Evolutionary conservation across 2,888 invertebrate species (phyloP).

Genomic region (Empis stercorea): DNA sequence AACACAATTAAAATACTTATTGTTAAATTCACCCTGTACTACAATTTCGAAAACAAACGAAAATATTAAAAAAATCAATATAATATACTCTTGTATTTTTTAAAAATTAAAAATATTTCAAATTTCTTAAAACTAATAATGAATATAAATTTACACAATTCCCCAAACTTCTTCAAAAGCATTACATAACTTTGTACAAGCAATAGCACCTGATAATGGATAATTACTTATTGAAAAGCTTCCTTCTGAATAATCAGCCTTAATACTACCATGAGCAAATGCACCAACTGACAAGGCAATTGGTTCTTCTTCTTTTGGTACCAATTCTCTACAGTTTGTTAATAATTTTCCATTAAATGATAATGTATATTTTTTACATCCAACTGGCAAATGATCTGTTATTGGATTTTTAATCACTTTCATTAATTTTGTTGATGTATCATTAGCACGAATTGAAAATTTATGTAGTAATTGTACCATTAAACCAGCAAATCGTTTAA

Average conservation of each 20-base stretch:
- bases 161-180: conserved; percentile 93
- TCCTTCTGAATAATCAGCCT: conserved; percentile 80
- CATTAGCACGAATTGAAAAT: conserved; percentile 80
- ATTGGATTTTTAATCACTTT: conserved; percentile 97
- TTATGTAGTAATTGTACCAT: conserved; percentile 97
- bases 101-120: too few relatives aligned
- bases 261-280: conserved; percentile 92
- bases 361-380: conserved; percentile 78
- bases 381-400: conserved; percentile 86
- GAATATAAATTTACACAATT: conserved; percentile 39
- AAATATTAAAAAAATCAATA: too few relatives aligned
- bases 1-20: too few relatives aligned
- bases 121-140: too few relatives aligned
- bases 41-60: too few relatives aligned
- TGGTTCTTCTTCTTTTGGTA: conserved; percentile 64
- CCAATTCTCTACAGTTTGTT: conserved; percentile 58
- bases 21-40: too few relatives aligned
- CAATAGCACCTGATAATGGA: conserved; percentile 90
- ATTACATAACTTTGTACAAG: conserved; percentile 88
- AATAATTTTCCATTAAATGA: conserved; percentile 72
- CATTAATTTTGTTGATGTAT: conserved; percentile 76
- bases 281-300: conserved; percentile 88
- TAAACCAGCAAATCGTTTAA: conserved; percentile 90
- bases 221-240: conserved; percentile 88
- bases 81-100: too few relatives aligned